phyloP scores from a whole-genome alignment of 2,888 invertebrate genomes.

The Alloplasta piceator region DNA sequence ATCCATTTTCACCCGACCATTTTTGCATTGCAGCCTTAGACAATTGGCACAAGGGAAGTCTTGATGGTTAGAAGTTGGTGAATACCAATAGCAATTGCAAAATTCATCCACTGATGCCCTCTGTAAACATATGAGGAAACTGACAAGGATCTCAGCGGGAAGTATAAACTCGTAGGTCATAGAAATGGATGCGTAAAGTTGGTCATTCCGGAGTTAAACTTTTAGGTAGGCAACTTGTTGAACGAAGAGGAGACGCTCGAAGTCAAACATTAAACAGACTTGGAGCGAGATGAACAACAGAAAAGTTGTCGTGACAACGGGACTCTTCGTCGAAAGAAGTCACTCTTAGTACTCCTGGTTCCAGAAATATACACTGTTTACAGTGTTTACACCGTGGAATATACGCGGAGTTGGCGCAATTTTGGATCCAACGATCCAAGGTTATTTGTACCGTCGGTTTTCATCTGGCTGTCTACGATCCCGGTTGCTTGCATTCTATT shows the following conservation, averaged over 20 bases:
- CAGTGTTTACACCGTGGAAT: neutral
- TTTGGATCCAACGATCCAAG: neutral
- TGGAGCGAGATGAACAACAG: neutral
- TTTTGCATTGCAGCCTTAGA: neutral
- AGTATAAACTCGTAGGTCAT: conserved; percentile 13
- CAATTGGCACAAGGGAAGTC: conserved; percentile 45
- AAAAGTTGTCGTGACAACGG: neutral
- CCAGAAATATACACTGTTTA: neutral
- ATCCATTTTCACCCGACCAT: conserved; percentile 25
- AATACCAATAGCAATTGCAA: conserved; percentile 22
- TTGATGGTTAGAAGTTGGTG: conserved; percentile 48
- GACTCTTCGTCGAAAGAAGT: neutral
- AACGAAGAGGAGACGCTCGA: neutral
- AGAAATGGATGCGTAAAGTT: conserved; percentile 17
- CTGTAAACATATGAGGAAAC: conserved; percentile 29
- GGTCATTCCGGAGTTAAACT: neutral
- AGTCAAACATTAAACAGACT: neutral
- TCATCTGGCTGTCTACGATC: neutral
- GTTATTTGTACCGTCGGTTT: conserved; percentile 10
- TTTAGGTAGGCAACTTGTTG: neutral
- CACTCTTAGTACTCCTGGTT: neutral
- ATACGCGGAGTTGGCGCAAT: conserved; percentile 1
- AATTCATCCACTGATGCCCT: neutral
- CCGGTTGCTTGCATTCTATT: conserved; percentile 23
- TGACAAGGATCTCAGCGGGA: conserved; percentile 43